Evolutionary conservation across 2,113 vertebrate genomes (phyloP).

Genomic region (Pelecanus crispus): DNA sequence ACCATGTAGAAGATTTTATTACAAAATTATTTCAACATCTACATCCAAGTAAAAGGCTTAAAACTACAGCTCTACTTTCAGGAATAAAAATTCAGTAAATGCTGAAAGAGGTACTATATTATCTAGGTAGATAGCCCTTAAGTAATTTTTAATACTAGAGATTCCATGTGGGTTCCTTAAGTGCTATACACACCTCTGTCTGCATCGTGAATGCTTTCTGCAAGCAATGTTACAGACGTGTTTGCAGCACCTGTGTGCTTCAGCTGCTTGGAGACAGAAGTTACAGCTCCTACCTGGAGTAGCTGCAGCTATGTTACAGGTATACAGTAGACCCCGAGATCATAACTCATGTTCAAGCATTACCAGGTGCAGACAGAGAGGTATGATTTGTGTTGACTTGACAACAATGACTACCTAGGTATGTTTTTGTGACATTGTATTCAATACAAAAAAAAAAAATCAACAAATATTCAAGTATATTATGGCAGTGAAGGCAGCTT

Average conservation of each 20-base stretch:
- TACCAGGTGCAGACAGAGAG: neutral
- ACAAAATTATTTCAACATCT: slow-evolving; percentile 31
- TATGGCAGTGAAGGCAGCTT: neutral
- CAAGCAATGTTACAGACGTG: neutral
- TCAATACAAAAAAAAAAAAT: neutral
- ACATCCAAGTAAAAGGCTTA: neutral
- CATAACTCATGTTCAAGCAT: neutral
- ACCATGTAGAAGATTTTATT: slow-evolving; percentile 16
- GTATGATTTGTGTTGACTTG: neutral
- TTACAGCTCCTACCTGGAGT: neutral
- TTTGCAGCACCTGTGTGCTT: neutral
- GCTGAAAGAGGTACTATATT: neutral
- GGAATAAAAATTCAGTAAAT: neutral
- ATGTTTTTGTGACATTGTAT: neutral
- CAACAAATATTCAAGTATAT: neutral
- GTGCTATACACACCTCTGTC: neutral
- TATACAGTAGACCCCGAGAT: neutral
- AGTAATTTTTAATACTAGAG: neutral
- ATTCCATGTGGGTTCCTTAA: neutral
- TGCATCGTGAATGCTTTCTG: neutral
- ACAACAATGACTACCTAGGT: neutral
- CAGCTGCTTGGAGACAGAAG: neutral
- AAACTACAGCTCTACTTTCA: neutral
- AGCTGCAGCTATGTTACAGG: neutral
- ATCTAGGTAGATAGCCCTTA: neutral